A percentile compares a stretch with the other conserved stretches of the same genome.
Evolutionary conservation across 2,888 invertebrate species (phyloP).

Genomic region (Labia minor): DNA sequence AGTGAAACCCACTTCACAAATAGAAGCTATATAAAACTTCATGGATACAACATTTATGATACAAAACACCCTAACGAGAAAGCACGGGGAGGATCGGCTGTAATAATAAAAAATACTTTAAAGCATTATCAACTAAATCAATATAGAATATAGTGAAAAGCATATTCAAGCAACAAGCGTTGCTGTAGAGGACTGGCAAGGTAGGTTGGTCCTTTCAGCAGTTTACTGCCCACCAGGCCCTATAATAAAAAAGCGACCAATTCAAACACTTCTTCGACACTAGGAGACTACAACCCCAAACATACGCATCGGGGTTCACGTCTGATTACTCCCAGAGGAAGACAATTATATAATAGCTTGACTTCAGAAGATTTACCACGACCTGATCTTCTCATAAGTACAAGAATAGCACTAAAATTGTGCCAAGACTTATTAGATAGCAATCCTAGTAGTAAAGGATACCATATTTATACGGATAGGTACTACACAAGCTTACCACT

Average conservation of each 20-base stretch:
- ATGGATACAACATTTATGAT: background rate
- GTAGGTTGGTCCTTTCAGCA: constrained; percentile 24
- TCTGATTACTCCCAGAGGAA: background rate
- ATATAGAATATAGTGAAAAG: background rate
- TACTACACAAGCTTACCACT: too few relatives aligned
- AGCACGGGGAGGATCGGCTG: constrained; percentile 17
- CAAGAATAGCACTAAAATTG: too few relatives aligned
- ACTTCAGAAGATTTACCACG: too few relatives aligned
- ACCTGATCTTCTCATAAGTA: too few relatives aligned
- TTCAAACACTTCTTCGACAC: constrained; percentile 16
- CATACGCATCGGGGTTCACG: background rate
- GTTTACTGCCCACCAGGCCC: constrained; percentile 29
- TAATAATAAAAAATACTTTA: background rate
- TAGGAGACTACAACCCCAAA: background rate
- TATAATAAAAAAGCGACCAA: constrained; percentile 25
- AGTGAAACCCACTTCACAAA: constrained; percentile 19
- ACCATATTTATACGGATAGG: too few relatives aligned
- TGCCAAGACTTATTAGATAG: too few relatives aligned
- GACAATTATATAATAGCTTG: background rate
- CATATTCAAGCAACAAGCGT: constrained; percentile 16
- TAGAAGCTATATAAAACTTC: constrained; percentile 4
- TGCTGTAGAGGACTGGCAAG: constrained; percentile 17
- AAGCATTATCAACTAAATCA: background rate
- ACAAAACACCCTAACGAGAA: constrained; percentile 19
- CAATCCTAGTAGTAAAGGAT: too few relatives aligned